Percentiles rank a stretch among this genome's conserved stretches.
Conservation (phyloP, 37 sponge, comb jelly and placozoan species). For the Oscarella lobularis region DNA sequence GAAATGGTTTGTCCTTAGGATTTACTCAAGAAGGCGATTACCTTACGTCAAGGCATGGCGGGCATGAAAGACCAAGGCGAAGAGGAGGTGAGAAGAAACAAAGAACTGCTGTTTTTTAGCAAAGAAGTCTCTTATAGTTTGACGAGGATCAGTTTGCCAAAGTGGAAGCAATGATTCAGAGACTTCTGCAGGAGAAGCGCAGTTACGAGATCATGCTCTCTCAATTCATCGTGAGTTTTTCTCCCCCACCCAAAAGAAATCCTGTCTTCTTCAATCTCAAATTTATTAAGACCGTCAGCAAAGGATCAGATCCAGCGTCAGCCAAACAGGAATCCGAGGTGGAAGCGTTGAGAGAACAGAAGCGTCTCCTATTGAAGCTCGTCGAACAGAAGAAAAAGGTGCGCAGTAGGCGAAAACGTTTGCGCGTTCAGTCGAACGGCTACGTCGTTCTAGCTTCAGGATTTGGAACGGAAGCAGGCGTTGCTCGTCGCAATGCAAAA, state of each 20-base stretch:
- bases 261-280: too few species aligned
- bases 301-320: neutral
- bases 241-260: neutral
- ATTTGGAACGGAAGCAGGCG: neutral
- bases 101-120: too few species aligned
- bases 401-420: neutral
- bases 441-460: neutral
- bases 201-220: neutral
- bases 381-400: neutral
- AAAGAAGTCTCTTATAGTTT: too few species aligned
- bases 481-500: neutral
- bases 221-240: neutral
- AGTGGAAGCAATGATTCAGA: neutral
- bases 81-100: too few species aligned
- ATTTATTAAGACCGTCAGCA: neutral
- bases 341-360: neutral
- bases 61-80: neutral
- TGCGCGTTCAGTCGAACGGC: neutral
- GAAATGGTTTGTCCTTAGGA: neutral
- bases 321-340: neutral
- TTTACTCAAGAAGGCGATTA: neutral
- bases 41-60: neutral
- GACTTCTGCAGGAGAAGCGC: neutral
- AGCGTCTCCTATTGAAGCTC: neutral
- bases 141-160: neutral